phyloP scores from a whole-genome alignment of 2,888 invertebrate species.

The Myopa tessellatipennis region DNA sequence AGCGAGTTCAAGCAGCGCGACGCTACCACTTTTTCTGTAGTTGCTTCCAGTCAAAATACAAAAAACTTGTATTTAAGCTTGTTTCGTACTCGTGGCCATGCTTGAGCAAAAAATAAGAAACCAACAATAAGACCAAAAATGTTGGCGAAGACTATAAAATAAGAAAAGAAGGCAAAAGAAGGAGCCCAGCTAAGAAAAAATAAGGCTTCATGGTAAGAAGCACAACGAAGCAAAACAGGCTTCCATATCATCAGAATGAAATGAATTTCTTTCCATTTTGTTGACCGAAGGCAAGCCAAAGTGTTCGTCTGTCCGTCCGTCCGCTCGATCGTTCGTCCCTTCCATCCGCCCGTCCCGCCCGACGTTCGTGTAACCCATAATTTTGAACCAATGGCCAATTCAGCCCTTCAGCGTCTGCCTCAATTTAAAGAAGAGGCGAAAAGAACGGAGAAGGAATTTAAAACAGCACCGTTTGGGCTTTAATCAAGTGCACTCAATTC shows the following conservation, averaged over 20 bases:
- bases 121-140: too few relatives aligned
- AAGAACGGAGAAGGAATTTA: background rate
- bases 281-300: slow-evolving; percentile 9
- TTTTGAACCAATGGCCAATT: slow-evolving; percentile 69
- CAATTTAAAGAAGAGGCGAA: slow-evolving; percentile 5
- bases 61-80: slow-evolving; percentile 25
- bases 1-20: too few relatives aligned
- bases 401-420: slow-evolving; percentile 66
- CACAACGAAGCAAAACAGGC: slow-evolving; percentile 31
- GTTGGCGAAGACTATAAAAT: too few relatives aligned
- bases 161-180: slow-evolving; percentile 28
- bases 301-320: background rate
- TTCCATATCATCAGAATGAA: slow-evolving; percentile 23
- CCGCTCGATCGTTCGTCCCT: background rate
- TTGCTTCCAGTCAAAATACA: background rate
- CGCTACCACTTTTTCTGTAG: background rate
- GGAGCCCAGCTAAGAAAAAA: background rate
- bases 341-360: background rate
- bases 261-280: slow-evolving; percentile 45
- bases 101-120: slow-evolving; percentile 18
- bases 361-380: slow-evolving; percentile 64
- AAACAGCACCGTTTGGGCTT: background rate
- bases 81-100: slow-evolving; percentile 38
- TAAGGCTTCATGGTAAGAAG: background rate
- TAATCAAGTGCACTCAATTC: slow-evolving; percentile 1